Evolutionary conservation across 92 coral and sea anemone species (phyloP), one percentile per base, ranked within the genome.

Genomic region (Actinostola sp.): DNA sequence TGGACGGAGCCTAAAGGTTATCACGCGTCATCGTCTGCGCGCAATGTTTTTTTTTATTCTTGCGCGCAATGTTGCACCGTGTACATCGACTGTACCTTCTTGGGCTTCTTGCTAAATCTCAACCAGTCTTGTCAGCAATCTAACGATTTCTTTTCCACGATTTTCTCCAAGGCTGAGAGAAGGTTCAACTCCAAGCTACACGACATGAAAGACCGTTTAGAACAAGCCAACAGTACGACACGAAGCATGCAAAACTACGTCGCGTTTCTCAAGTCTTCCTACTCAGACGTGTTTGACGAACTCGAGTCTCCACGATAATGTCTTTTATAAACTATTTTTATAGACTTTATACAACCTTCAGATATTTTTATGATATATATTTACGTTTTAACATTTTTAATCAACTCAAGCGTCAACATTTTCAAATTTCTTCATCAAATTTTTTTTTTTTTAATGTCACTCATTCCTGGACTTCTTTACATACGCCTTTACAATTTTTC

Each of bases 191-290:
- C 97, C 63, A 92, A 92, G 69, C 76, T 95, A 26, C 86, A 82
- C 66, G 99, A 95, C 85, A 95, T 95, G 99, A 86, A 97, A 24
- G 99, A 95, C 66, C 89, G 99, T 8, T 84, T 95, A 4, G 99
- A 95, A 52, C 99, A 95, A 59, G 99, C 99, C 0, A 95, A 95
- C 89, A 88, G 97, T 62, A 95, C 99, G 2, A 95, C 99, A n/a
- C 79, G 99, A 10, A 92, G 99, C 73, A 95, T 95, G 99, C 99
- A 95, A 75, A 95, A 92, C 77, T 95, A 95, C 73, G 99, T 95
- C 9, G 86, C 99, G 2, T 95, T 95, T 74, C 92, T 95, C 30
- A 95, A 95, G 81, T 88, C 97, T 8, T 95, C 99, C 25, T 95
- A 95, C 84, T 71, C 97, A 27, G 90, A 86, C 55, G 99, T 95